Evolutionary conservation across 1,140 invertebrate species (phyloP).

Genomic region (Trichonephila clavata): DNA sequence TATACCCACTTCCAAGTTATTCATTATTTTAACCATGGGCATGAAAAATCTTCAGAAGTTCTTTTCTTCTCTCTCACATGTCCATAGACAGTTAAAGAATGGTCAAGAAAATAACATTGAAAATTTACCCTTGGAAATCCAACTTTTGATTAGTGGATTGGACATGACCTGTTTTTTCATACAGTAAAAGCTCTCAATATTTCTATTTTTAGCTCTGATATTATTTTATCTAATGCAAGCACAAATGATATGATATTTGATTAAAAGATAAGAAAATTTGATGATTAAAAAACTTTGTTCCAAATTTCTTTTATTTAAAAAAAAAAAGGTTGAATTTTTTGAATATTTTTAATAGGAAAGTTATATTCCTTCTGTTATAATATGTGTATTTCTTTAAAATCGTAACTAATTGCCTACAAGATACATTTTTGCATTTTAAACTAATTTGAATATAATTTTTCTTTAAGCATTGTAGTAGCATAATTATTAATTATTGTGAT

Average conservation of each 20-base stretch:
- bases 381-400: too few relatives aligned
- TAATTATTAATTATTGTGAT: too few relatives aligned
- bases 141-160: conserved; percentile 39
- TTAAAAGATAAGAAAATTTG: neutral
- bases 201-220: neutral
- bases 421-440: too few relatives aligned
- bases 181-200: conserved; percentile 6
- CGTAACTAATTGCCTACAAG: too few relatives aligned
- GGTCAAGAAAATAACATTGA: neutral
- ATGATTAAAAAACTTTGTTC: neutral
- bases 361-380: too few relatives aligned
- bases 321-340: too few relatives aligned
- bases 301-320: too few relatives aligned
- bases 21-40: neutral
- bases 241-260: too few relatives aligned
- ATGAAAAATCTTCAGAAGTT: conserved; percentile 4
- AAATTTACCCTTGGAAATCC: conserved; percentile 22
- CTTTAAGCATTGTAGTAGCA: too few relatives aligned
- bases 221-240: neutral
- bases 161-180: conserved; percentile 20
- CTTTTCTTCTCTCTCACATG: neutral
- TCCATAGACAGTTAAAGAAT: neutral
- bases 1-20: neutral
- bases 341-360: too few relatives aligned
- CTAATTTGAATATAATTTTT: too few relatives aligned